These are phyloP conservation scores for Forbesichthys agassizii DNA, from an alignment of 2,113 vertebrate species.

Conservation along the genomic window DNA sequence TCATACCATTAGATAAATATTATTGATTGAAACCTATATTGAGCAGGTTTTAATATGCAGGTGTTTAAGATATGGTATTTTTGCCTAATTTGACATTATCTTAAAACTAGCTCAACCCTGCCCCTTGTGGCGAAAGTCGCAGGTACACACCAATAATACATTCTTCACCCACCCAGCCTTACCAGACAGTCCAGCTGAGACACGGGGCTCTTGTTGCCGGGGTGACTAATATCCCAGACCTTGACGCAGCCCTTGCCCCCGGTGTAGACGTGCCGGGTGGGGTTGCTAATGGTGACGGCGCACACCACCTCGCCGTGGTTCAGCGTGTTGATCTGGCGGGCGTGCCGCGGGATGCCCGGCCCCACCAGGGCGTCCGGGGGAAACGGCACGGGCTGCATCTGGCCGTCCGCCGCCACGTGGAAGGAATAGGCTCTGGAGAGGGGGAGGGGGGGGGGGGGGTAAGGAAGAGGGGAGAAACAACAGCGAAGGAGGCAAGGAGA, in stretches of 20 bases:
- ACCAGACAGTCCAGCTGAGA: slow-evolving; percentile 97
- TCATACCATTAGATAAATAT: no score
- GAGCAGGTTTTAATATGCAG: no score
- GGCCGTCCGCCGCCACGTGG: slow-evolving; percentile 91
- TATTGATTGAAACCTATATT: no score
- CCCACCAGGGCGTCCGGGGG: slow-evolving; percentile 93
- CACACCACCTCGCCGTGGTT: slow-evolving; percentile 96
- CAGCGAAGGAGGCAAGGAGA: not conserved
- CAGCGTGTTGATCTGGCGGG: slow-evolving; percentile 95
- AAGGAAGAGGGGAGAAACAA: not conserved
- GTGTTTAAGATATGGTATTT: no score
- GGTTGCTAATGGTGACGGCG: slow-evolving; percentile 96
- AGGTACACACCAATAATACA: no score
- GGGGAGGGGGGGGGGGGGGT: not conserved
- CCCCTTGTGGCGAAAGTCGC: no score
- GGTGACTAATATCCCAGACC: slow-evolving; percentile 98
- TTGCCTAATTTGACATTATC: no score
- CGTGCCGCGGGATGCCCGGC: slow-evolving; percentile 91
- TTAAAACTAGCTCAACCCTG: no score
- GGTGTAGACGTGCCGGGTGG: slow-evolving; percentile 93
- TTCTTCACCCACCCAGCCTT: slow-evolving; percentile 44
- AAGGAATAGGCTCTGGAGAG: slow-evolving; percentile 89
- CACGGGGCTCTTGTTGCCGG: slow-evolving; percentile 95
- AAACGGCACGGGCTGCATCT: slow-evolving; percentile 97
- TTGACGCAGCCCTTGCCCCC: slow-evolving; percentile 96